Evolutionary conservation across 2,888 invertebrate genomes (phyloP).

Genomic region (Orthonychiurus folsomi): DNA sequence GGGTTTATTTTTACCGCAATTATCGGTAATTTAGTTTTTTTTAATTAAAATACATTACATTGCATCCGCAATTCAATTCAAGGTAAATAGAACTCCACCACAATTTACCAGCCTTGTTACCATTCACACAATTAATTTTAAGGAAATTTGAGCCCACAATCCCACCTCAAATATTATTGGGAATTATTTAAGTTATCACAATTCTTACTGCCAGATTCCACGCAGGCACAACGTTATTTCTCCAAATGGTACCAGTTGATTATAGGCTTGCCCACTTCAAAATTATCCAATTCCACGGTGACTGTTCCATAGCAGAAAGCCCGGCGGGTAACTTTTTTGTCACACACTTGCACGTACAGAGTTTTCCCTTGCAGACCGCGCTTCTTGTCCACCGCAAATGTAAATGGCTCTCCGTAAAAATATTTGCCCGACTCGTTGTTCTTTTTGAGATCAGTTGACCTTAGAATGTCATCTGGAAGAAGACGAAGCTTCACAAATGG

Average conservation of each 20-base stretch:
- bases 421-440: constrained; percentile 20
- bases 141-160: no score
- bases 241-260: constrained; percentile 25
- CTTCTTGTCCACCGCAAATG: constrained; percentile 17
- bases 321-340: constrained; percentile 32
- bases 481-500: constrained; percentile 30
- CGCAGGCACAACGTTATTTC: not conserved
- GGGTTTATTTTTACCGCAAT: no score
- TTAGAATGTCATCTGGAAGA: constrained; percentile 20
- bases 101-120: no score
- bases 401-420: constrained; percentile 24
- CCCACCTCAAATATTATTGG: no score
- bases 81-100: no score
- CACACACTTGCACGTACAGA: constrained; percentile 29
- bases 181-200: not conserved
- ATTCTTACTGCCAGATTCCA: not conserved
- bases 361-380: constrained; percentile 13
- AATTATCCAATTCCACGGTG: constrained; percentile 15
- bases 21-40: no score
- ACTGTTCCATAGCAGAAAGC: constrained; percentile 23
- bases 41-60: no score
- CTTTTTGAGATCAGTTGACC: constrained; percentile 23
- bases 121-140: no score
- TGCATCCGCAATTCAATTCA: no score
- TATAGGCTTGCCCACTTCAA: constrained; percentile 21